Conservation (phyloP, 35 echinoderm and acorn worm genomes). For the Anneissia japonica region DNA sequence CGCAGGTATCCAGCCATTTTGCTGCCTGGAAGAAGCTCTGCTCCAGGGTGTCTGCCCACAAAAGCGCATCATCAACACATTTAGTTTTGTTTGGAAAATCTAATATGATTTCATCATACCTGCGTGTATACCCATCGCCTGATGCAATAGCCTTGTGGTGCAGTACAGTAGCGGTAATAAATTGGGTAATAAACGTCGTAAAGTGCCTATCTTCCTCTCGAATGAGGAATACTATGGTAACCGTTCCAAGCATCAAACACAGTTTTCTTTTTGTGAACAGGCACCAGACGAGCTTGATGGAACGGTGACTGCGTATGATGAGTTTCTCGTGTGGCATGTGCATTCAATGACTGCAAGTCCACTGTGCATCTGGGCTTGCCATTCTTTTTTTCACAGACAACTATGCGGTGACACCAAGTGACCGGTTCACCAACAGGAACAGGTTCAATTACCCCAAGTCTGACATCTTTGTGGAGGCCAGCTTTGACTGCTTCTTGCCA, state of each 20-base stretch:
- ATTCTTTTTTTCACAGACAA: conserved; percentile 1
- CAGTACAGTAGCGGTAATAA: conserved; percentile 2
- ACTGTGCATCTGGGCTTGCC: conserved; percentile 6
- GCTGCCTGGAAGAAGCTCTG: neutral
- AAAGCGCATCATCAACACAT: neutral
- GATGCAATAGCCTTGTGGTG: conserved; percentile 18
- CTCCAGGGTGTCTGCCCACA: neutral
- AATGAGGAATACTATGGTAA: conserved; percentile 17
- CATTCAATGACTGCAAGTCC: conserved; percentile 15
- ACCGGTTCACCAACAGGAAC: conserved; percentile 25
- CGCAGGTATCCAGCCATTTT: neutral
- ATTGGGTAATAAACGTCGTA: conserved; percentile 23
- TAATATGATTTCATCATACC: conserved; percentile 21
- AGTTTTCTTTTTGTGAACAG: conserved; percentile 1
- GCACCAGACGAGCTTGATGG: neutral
- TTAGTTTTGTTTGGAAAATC: conserved; percentile 16
- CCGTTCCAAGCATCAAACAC: conserved; percentile 28
- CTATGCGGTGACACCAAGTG: conserved; percentile 11
- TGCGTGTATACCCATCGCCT: conserved; percentile 8
- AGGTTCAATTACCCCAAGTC: conserved; percentile 20
- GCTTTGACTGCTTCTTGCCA: conserved; percentile 24
- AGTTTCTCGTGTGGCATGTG: conserved; percentile 17
- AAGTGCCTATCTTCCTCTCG: conserved; percentile 22
- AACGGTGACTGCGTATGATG: conserved; percentile 35
- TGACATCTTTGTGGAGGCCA: conserved; percentile 14